Base-by-base conservation (phyloP, 2,888 invertebrate species). In the Atherix ibis region DNA sequence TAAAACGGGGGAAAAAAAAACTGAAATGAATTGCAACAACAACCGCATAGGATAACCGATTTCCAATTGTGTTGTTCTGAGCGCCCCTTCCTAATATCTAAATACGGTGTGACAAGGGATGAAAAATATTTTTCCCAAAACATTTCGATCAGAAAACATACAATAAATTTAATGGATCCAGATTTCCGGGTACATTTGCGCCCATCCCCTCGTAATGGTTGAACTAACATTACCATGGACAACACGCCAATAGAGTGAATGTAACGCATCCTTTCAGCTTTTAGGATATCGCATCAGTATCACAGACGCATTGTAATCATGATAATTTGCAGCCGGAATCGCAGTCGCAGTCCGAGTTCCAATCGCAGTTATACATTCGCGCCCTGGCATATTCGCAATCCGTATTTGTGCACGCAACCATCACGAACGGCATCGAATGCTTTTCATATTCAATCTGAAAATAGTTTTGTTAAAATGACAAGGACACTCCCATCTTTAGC, bases 401-500 rank as follows among this genome's bases (percentile, higher is more conserved):
- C 10, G 22, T 22, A 22, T 22, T 22, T 22, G 10, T 10, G 22
- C 6, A 22, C 22, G 22, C 6, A 22, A 10, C 22, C 22, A 22
- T 6, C 10, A 10, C 10, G 22, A 8, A 22, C 10, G 10, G 6
- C 22, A 22, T 8, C 22, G n/a, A n/a, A n/a, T n/a, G n/a, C n/a
- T n/a, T n/a, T n/a, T n/a, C n/a, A n/a, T n/a, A n/a, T n/a, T n/a
- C n/a, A 22, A 22, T 6, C 10, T 22, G 9, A 18, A 31, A 27
- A 24, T 28, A 26, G 18, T 30, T 17, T 25, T 19, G 32, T 26
- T 30, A 28, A 34, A 34, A 52, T 51, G 54, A 50, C 54, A 50
- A 54, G 56, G 56, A 54, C 54, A 54, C 54, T 53, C 56, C 56
- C 55, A 55, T 52, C 54, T 54, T 56, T 54, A 56, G 48, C 54